Evolutionary conservation across 2,797 vertebrate genomes (phyloP), one percentile per base, ranked within the genome.

Genomic region (Petrocephalus sullivani): DNA sequence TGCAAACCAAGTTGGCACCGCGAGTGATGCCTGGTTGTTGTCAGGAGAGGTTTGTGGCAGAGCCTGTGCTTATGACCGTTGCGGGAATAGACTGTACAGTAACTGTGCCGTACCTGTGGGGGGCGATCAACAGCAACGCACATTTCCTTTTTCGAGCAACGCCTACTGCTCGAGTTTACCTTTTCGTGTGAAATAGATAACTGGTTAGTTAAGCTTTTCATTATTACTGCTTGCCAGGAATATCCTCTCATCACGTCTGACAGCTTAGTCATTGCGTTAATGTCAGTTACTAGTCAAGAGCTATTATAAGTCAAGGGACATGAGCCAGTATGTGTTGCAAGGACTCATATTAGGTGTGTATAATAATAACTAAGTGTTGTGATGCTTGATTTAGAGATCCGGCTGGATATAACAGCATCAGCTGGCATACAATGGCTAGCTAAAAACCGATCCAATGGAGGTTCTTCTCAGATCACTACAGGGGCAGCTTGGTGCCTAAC

Each of bases 361-460:
- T 60, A 78, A 87, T 54, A 75, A 87, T 78, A 57, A 37, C 71
- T 71, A 37, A 60, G 67, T 71, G 86, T 67, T 49, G 10, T 86
- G 58, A 64, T 60, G 16, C 16, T 33, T 87, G 58, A 58, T 5
- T 87, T 87, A 21, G 33, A 46, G 37, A 58, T 64, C 33, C 54
- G 33, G 23, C 75, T 49, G 19, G 16, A 23, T 87, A n/a, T 21
- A 82, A 82, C 56, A 41, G n/a, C 67, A 58, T 41, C 4, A 16
- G 53, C 67, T 2, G 67, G 37, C 8, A 33, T 16, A 67, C 54
- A 21, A 46, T 46, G 41, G 71, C 16, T 4, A n/a, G n/a, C 33
- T 78, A 37, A 78, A 78, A 78, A 81, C 28, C 41, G 71, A 75
- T 46, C 61, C n/a, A 53, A 7, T 86, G 28, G 14, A 49, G 21